Percentiles rank a stretch among this genome's conserved stretches.
Conservation (phyloP, 2,113 vertebrate species). For the Peromyscus polionotus region DNA sequence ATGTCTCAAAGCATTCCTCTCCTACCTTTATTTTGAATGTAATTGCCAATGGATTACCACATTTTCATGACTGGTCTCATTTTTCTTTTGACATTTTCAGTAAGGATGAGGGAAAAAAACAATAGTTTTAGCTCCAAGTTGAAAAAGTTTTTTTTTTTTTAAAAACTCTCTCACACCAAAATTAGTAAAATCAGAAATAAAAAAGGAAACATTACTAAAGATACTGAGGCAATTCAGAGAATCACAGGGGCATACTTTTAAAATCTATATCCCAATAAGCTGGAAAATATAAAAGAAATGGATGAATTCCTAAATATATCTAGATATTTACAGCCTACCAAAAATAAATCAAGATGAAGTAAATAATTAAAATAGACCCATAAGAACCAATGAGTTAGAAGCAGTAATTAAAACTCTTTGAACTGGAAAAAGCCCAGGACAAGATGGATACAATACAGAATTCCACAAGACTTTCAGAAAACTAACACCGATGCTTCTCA, state of each 20-base stretch:
- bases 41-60: neutral
- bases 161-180: neutral
- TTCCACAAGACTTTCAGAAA: neutral
- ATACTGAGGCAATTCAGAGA: neutral
- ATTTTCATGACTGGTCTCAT: neutral
- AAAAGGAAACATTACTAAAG: neutral
- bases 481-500: neutral
- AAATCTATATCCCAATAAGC: neutral
- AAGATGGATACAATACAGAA: neutral
- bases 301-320: neutral
- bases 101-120: neutral
- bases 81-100: neutral
- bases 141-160: too few relatives aligned
- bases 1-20: neutral
- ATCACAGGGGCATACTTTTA: neutral
- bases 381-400: neutral
- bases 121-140: neutral
- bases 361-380: neutral
- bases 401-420: neutral
- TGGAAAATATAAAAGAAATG: neutral
- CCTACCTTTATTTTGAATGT: neutral
- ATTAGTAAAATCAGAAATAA: neutral
- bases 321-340: neutral
- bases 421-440: neutral
- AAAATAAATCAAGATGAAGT: neutral